Conservation (phyloP, 2,888 invertebrate genomes). For the Leptothorax acervorum region DNA sequence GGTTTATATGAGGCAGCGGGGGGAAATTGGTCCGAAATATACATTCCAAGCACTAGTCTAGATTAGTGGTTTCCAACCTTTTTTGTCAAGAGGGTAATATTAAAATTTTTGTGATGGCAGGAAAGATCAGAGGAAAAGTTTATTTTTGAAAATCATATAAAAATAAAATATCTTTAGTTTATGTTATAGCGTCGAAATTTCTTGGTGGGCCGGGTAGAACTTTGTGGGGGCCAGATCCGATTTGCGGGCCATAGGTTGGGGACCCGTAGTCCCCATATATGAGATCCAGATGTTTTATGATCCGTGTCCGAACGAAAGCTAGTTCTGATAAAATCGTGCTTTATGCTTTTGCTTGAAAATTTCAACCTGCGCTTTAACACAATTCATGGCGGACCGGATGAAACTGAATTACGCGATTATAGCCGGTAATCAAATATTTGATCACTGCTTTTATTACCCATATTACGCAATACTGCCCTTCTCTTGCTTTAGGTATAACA, state of each 20-base stretch:
- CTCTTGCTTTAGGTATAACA: constrained; percentile 6
- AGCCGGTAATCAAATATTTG: constrained; percentile 40
- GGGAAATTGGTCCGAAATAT: no score
- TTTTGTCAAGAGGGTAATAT: no score
- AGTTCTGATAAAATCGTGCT: constrained; percentile 18
- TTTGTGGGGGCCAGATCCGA: no score
- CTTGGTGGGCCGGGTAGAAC: no score
- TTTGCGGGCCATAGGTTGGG: no score
- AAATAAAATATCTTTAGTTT: no score
- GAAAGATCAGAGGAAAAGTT: no score
- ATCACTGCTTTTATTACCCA: constrained; percentile 6
- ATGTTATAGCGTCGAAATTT: not conserved
- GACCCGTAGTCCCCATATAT: not conserved
- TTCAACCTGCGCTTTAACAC: not conserved
- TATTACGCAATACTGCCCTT: not conserved
- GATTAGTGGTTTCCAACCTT: no score
- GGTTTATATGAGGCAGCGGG: no score
- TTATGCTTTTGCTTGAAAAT: constrained; percentile 27
- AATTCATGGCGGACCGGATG: constrained; percentile 32
- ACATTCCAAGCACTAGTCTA: no score
- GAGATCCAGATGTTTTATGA: not conserved
- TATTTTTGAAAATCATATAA: no score
- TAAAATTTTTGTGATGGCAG: no score
- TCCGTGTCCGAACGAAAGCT: not conserved
- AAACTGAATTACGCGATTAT: constrained; percentile 43